These are phyloP conservation scores for Morus bassanus DNA, from an alignment of 2,797 vertebrate genomes.

Conservation along the genomic window DNA sequence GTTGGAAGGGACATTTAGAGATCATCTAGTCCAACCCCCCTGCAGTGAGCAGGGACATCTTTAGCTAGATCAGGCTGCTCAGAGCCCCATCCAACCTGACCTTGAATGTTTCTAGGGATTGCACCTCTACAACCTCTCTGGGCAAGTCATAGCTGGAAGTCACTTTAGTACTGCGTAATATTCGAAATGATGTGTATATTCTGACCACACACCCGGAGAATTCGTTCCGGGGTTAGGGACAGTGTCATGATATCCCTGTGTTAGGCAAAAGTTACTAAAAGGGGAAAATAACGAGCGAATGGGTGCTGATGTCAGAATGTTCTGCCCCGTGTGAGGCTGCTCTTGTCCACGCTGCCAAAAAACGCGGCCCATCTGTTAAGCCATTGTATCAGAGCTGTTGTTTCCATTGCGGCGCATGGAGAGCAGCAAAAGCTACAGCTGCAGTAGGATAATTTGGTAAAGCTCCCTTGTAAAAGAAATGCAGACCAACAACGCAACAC, in stretches of 20 bases:
- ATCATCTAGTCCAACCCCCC: too few relatives aligned
- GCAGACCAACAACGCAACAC: too few relatives aligned
- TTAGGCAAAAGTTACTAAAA: background rate
- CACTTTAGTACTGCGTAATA: rapidly evolving
- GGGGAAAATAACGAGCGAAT: background rate
- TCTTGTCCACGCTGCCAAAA: background rate
- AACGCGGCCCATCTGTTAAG: rapidly evolving
- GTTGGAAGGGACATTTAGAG: too few relatives aligned
- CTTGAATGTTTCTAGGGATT: too few relatives aligned
- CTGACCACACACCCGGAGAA: rapidly evolving
- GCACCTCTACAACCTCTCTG: too few relatives aligned
- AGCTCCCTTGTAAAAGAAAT: background rate
- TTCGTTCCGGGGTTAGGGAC: background rate
- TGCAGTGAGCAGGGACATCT: too few relatives aligned
- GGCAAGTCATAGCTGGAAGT: background rate
- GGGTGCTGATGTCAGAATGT: background rate
- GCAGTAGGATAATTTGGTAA: background rate
- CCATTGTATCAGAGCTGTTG: background rate
- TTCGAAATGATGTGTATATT: background rate
- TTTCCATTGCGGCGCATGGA: background rate
- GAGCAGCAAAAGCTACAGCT: background rate
- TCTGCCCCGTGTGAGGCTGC: background rate
- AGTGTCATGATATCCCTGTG: background rate
- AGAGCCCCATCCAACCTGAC: too few relatives aligned
- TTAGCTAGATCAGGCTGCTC: too few relatives aligned